Evolutionary conservation across 2,113 vertebrate species (phyloP).

Genomic region (Petrocephalus zakoni): DNA sequence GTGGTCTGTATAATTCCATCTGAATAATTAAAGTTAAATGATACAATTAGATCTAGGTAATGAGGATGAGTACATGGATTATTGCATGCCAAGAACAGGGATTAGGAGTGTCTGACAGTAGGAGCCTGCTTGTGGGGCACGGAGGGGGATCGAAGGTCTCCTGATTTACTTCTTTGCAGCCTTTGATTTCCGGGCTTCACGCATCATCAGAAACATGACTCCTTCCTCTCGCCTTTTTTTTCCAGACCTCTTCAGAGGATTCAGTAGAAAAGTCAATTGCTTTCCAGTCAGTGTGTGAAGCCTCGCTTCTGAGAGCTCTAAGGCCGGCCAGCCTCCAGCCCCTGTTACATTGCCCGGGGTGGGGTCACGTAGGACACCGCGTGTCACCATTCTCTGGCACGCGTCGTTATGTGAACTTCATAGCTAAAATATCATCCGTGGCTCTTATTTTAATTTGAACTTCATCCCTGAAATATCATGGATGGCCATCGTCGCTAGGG

Average conservation of each 20-base stretch:
- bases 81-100: conserved; percentile 26
- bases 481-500: background rate
- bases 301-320: background rate
- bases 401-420: background rate
- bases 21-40: conserved; percentile 45
- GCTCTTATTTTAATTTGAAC: background rate
- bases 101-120: conserved; percentile 34
- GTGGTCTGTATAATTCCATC: conserved; percentile 36
- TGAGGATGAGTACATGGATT: conserved; percentile 34
- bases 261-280: conserved; percentile 30
- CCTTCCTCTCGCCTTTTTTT: conserved; percentile 4
- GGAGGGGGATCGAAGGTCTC: conserved; percentile 3
- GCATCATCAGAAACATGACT: conserved; percentile 18
- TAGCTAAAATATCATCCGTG: background rate
- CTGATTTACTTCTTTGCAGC: conserved; percentile 21
- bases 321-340: background rate
- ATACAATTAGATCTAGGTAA: conserved; percentile 39
- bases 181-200: conserved; percentile 37
- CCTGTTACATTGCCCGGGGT: background rate
- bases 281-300: conserved; percentile 37
- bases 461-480: background rate
- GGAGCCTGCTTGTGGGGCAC: conserved; percentile 28
- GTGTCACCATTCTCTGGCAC: background rate
- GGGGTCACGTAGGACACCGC: background rate
- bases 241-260: conserved; percentile 30